Percentiles rank a stretch among this genome's conserved stretches.
These are phyloP conservation scores for Sympetrum striolatum DNA, from an alignment of 2,888 invertebrate genomes.

Conservation along the genomic window DNA sequence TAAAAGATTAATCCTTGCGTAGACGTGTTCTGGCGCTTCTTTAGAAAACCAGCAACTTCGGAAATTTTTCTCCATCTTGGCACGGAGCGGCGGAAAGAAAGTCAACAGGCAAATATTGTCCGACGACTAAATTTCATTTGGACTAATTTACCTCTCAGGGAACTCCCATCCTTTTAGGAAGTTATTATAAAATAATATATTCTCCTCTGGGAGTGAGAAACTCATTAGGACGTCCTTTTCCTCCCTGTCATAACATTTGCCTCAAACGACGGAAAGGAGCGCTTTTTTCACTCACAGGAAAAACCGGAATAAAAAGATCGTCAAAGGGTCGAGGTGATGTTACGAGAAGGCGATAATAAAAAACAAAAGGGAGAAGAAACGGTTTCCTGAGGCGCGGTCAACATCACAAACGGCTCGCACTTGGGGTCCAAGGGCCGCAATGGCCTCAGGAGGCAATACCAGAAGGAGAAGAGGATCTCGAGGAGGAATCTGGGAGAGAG, in stretches of 20 bases:
- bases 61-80: too few relatives aligned
- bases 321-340: background rate
- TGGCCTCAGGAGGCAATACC: background rate
- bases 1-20: too few relatives aligned
- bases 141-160: background rate
- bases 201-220: too few relatives aligned
- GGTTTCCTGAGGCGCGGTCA: background rate
- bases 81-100: background rate
- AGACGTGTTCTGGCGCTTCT: too few relatives aligned
- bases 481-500: too few relatives aligned
- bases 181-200: too few relatives aligned
- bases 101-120: background rate
- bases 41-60: too few relatives aligned
- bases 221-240: too few relatives aligned
- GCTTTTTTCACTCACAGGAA: too few relatives aligned
- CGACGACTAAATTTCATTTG: background rate
- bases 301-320: background rate
- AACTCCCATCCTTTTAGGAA: background rate
- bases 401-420: background rate
- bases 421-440: background rate
- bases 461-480: background rate
- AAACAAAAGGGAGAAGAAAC: background rate
- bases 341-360: background rate
- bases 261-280: too few relatives aligned
- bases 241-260: too few relatives aligned